These are phyloP conservation scores for Trichomalopsis sarcophagae DNA, from an alignment of 1,140 invertebrate genomes.

Conservation along the genomic window DNA sequence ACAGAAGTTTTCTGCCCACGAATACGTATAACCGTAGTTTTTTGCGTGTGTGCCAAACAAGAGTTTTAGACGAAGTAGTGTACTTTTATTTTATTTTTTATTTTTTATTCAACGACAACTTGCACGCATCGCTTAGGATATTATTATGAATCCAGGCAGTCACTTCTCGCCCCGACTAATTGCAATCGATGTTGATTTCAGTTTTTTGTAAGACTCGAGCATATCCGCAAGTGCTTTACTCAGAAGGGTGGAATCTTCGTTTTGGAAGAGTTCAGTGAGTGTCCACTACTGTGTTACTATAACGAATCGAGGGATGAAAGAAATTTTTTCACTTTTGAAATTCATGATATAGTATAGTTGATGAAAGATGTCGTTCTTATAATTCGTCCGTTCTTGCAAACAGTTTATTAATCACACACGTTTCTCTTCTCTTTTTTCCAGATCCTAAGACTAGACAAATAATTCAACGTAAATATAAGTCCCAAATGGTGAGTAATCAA, in stretches of 20 bases:
- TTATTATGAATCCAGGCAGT: neutral
- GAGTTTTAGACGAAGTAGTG: neutral
- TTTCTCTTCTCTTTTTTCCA: conserved; percentile 77
- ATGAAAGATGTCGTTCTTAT: neutral
- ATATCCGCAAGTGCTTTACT: conserved; percentile 99
- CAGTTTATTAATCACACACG: neutral
- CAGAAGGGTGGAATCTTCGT: conserved; percentile 99
- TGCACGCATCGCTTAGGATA: conserved; percentile 40
- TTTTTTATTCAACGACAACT: neutral
- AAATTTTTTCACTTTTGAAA: neutral
- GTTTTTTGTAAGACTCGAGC: conserved; percentile 99
- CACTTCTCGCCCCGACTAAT: conserved; percentile 24
- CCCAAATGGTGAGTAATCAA: conserved; percentile 93
- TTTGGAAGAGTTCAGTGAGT: conserved; percentile 99
- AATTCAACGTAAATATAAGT: conserved; percentile 97
- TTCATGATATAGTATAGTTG: neutral
- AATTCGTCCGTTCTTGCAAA: neutral
- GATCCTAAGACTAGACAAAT: conserved; percentile 98
- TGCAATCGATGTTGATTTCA: conserved; percentile 79
- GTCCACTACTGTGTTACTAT: conserved; percentile 54
- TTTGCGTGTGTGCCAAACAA: neutral
- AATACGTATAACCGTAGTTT: neutral
- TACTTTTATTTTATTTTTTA: neutral
- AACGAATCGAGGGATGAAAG: neutral
- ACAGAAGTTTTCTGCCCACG: neutral